phyloP scores from a whole-genome alignment of 2,797 vertebrate species.

The Hemibagrus guttatus region DNA sequence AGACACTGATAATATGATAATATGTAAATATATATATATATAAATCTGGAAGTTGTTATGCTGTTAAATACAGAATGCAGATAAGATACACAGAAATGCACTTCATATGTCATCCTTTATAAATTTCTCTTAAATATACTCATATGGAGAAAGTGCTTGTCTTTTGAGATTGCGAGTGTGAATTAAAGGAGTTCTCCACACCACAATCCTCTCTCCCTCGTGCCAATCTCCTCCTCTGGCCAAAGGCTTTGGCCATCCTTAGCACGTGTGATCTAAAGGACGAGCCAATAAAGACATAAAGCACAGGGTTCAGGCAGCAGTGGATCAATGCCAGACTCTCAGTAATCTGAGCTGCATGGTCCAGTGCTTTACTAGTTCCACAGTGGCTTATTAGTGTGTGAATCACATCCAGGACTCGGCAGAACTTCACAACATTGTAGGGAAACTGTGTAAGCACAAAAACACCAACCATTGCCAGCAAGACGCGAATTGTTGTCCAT shows the following conservation, averaged over 20 bases:
- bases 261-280: constrained; percentile 83
- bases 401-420: constrained; percentile 79
- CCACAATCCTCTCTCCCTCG: constrained; percentile 52
- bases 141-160: constrained; percentile 76
- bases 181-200: constrained; percentile 71
- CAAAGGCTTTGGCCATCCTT: constrained; percentile 79
- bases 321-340: constrained; percentile 86
- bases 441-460: constrained; percentile 90
- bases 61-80: background rate
- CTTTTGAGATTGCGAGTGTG: constrained; percentile 63
- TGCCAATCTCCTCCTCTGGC: constrained; percentile 55
- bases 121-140: constrained; percentile 10
- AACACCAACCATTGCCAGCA: constrained; percentile 80
- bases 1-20: background rate
- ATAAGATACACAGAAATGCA: background rate
- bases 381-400: constrained; percentile 83
- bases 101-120: background rate
- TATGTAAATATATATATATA: constrained; percentile 10
- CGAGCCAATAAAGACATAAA: constrained; percentile 84
- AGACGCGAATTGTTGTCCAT: constrained; percentile 77
- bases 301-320: constrained; percentile 89
- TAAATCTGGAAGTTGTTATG: background rate
- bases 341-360: constrained; percentile 81
- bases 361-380: constrained; percentile 79
- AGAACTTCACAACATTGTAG: constrained; percentile 86